Conservation (phyloP, 1,140 invertebrate genomes). For the Mylabris phalerata region DNA sequence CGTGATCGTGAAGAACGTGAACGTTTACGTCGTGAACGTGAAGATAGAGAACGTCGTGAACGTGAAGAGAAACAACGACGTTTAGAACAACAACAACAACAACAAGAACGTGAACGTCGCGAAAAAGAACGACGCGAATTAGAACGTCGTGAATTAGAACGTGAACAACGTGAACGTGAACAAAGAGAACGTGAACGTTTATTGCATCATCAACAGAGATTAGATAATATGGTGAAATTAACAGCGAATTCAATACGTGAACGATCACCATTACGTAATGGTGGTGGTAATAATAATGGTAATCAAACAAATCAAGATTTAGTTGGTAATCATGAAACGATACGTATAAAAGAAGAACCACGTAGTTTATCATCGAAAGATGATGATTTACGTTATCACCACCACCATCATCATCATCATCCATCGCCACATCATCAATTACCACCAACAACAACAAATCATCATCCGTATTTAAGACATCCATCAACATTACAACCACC, state of each 20-base stretch:
- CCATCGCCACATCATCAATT: constrained; percentile 39
- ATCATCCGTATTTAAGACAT: constrained; percentile 44
- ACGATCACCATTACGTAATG: constrained; percentile 64
- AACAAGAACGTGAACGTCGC: constrained; percentile 57
- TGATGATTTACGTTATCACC: constrained; percentile 42
- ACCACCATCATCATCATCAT: too few species aligned
- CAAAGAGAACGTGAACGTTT: constrained; percentile 47
- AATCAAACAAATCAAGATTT: constrained; percentile 36
- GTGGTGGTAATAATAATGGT: constrained; percentile 24
- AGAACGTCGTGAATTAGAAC: constrained; percentile 36
- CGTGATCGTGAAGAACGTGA: constrained; percentile 57
- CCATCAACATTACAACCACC: constrained; percentile 49
- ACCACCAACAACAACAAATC: too few species aligned
- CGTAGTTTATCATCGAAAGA: constrained; percentile 45
- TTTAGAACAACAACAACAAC: constrained; percentile 50
- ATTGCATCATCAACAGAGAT: constrained; percentile 52
- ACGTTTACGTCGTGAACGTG: constrained; percentile 45
- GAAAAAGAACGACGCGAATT: constrained; percentile 61
- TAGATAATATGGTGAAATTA: constrained; percentile 40
- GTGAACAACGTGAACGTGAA: constrained; percentile 47
- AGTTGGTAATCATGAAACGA: constrained; percentile 24
- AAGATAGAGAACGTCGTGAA: constrained; percentile 44
- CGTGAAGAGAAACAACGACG: constrained; percentile 49
- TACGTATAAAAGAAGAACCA: constrained; percentile 58
- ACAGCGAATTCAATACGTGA: constrained; percentile 50